Percentiles rank a stretch among this genome's conserved stretches.
Conservation (phyloP, 1,140 invertebrate genomes). For the Microplitis mediator region DNA sequence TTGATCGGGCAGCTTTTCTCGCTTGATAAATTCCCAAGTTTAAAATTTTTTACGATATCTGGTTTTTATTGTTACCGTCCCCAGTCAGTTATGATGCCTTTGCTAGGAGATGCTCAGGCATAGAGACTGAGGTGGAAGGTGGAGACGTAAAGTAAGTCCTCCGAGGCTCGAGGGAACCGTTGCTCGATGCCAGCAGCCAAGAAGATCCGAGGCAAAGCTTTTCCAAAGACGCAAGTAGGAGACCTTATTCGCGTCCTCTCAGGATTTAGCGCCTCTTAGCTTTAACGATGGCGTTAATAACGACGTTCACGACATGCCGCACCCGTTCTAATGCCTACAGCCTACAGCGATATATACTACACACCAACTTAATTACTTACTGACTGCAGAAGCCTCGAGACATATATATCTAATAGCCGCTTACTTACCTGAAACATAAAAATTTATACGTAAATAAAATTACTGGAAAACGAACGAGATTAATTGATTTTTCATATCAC, state of each 20-base stretch:
- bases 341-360: constrained; percentile 18
- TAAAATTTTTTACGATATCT: constrained; percentile 7
- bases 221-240: not conserved
- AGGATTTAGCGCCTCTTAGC: constrained; percentile 34
- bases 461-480: constrained; percentile 25
- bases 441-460: constrained; percentile 3
- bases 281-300: constrained; percentile 47
- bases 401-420: constrained; percentile 25
- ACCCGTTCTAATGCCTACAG: constrained; percentile 1
- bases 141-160: not conserved
- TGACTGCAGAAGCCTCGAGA: constrained; percentile 27
- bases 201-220: constrained; percentile 17
- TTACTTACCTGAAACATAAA: constrained; percentile 46
- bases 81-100: no score
- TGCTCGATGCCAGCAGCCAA: not conserved
- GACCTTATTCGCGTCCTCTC: constrained; percentile 20
- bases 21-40: constrained; percentile 14
- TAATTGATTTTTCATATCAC: constrained; percentile 26
- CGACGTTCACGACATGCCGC: constrained; percentile 13
- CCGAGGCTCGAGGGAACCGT: constrained; percentile 13
- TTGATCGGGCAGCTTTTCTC: not conserved
- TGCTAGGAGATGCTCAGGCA: no score
- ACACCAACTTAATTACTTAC: constrained; percentile 43
- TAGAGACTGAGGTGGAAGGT: not conserved
- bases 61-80: constrained; percentile 12